Evolutionary conservation across 2,888 invertebrate genomes (phyloP).

Genomic region (Leptopilina drosophilae): DNA sequence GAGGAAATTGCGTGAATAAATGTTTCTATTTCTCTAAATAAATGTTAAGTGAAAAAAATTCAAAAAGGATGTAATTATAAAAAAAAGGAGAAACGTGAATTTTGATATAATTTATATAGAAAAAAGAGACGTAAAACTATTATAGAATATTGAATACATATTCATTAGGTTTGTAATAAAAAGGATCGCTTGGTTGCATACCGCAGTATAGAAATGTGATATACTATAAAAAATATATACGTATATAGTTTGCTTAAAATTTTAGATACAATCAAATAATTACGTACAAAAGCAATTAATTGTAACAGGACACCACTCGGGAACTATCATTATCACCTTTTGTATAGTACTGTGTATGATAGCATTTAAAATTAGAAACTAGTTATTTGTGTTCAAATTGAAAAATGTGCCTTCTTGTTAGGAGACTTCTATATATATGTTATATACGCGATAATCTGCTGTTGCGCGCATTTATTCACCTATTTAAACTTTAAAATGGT

Average conservation of each 20-base stretch:
- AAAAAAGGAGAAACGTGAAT: too few species aligned
- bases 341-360: slow-evolving; percentile 1
- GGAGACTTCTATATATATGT: neutral
- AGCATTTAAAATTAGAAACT: slow-evolving; percentile 29
- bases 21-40: too few species aligned
- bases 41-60: too few species aligned
- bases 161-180: neutral
- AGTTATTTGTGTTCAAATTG: slow-evolving; percentile 16
- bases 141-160: too few species aligned
- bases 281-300: slow-evolving; percentile 8
- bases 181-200: neutral
- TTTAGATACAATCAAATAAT: slow-evolving; percentile 31
- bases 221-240: neutral
- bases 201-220: too few species aligned
- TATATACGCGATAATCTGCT: neutral
- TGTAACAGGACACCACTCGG: slow-evolving; percentile 2
- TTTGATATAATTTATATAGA: too few species aligned
- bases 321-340: slow-evolving; percentile 31
- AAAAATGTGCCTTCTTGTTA: slow-evolving; percentile 6
- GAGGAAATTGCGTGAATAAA: too few species aligned
- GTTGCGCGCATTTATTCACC: slow-evolving; percentile 13
- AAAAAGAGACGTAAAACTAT: too few species aligned
- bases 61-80: too few species aligned
- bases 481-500: slow-evolving; percentile 17
- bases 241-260: neutral